Evolutionary conservation across 2,797 vertebrate species (phyloP).

Genomic region (Lepidocolaptes lacrymiger): DNA sequence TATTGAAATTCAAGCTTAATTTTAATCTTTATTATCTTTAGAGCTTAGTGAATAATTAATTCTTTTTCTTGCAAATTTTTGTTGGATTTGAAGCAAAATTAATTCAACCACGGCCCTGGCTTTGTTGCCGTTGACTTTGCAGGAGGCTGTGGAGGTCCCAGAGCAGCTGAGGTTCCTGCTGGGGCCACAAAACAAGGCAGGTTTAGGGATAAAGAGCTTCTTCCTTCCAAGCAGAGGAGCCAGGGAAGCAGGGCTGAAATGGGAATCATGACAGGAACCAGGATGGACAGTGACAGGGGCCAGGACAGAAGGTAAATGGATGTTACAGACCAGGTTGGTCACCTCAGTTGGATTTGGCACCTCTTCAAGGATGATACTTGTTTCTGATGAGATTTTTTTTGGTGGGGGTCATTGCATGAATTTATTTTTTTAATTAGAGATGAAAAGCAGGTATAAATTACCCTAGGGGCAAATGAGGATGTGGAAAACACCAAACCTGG

Average conservation of each 20-base stretch:
- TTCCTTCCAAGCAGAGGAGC: background rate
- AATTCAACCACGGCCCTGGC: background rate
- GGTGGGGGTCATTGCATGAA: background rate
- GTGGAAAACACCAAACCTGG: background rate
- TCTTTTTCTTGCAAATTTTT: background rate
- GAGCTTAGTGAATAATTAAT: slow-evolving; percentile 50
- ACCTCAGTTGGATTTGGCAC: fast-evolving
- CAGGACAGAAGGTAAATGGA: background rate
- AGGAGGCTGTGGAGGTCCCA: background rate
- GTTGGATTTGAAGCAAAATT: background rate
- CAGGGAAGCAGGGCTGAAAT: background rate
- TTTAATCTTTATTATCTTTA: slow-evolving; percentile 60
- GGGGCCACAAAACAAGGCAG: background rate
- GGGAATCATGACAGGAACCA: background rate
- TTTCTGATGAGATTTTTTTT: too few species aligned
- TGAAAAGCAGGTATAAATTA: slow-evolving; percentile 38
- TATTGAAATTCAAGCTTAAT: slow-evolving; percentile 36
- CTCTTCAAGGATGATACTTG: background rate
- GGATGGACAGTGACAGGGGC: too few species aligned
- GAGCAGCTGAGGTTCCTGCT: background rate
- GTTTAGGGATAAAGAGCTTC: background rate
- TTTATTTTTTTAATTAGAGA: slow-evolving; percentile 30
- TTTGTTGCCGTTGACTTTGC: background rate
- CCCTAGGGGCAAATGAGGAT: background rate
- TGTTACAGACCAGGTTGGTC: fast-evolving